Conservation (phyloP, 1,140 invertebrate genomes). For the Druon quercuslanigerum region DNA sequence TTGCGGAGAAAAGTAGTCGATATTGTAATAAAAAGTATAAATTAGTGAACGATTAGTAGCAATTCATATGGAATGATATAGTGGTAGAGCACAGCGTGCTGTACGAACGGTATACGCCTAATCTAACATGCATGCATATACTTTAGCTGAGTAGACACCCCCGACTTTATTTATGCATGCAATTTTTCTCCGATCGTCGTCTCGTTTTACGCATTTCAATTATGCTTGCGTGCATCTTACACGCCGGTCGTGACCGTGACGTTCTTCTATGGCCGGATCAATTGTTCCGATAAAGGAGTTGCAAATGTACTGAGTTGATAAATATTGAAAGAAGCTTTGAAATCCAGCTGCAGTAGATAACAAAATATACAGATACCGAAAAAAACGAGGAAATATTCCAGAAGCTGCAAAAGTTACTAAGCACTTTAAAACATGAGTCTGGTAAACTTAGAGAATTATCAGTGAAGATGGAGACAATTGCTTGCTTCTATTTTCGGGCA, state of each 20-base stretch:
- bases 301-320: constrained; percentile 12
- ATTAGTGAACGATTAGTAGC: constrained; percentile 15
- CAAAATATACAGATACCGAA: background rate
- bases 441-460: too few relatives aligned
- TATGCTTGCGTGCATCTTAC: constrained; percentile 30
- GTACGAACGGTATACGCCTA: constrained; percentile 1
- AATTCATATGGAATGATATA: background rate
- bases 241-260: constrained; percentile 26
- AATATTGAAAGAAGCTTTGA: constrained; percentile 29
- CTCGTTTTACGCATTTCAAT: constrained; percentile 31
- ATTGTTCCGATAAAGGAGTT: constrained; percentile 31
- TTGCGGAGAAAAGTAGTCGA: background rate
- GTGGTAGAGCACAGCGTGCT: background rate
- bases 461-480: too few relatives aligned
- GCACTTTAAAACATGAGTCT: too few relatives aligned
- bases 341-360: constrained; percentile 19
- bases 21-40: constrained; percentile 17
- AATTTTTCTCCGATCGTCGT: constrained; percentile 22
- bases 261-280: constrained; percentile 27
- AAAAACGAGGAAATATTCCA: constrained; percentile 16
- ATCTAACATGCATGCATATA: constrained; percentile 29
- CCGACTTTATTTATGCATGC: constrained; percentile 29
- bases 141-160: constrained; percentile 15
- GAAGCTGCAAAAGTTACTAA: background rate
- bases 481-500: too few relatives aligned